Base-by-base conservation (phyloP, 2,797 vertebrate species). In the Squalus acanthias region DNA sequence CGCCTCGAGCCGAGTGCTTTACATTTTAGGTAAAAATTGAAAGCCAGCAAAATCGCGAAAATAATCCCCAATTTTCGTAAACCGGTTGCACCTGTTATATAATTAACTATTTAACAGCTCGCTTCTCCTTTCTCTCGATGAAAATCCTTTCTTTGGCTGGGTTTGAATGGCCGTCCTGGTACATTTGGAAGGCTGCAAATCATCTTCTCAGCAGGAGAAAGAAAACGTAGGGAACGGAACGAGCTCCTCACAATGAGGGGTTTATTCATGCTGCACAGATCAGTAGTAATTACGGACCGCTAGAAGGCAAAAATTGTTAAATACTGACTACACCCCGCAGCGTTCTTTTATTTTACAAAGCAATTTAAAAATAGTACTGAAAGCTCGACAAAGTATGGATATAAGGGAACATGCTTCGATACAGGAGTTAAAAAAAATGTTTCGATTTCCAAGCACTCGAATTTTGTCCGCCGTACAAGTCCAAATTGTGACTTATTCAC, bases 31-130 rank as follows among this genome's bases (percentile, higher is more conserved):
- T 67, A 33, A 39, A 22, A 65, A 88, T 82, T 60, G 33, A 65
- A 92, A n/a, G 89, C n/a, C 69, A 69, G 12, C n/a, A 69, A 26
- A 69, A 67, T 92, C 60, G 60, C 89, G 60, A 92, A 92, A 92
- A 93, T 69, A 46, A 93, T 24, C 63, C 65, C 20, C 91, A 93
- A 69, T 69, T 67, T 92, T 65, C 60, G 33, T 63, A 93, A 69
- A 17, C 63, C 69, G 22, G 91, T 22, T 93, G 91, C 91, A 93
- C 91, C 91, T 93, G 91, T 93, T 93, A 46, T 93, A 93, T 69
- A 93, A 93, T 93, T 93, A 93, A 93, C 91, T 93, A 93, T 93
- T 93, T 93, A 93, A 93, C 39, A 69, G 91, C 20, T 69, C 65
- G 39, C 65, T 46, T 10, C 91, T 69, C 63, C n/a, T 67, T 17